Conservation (phyloP, 2,888 invertebrate species). For the Meteorus colon region DNA sequence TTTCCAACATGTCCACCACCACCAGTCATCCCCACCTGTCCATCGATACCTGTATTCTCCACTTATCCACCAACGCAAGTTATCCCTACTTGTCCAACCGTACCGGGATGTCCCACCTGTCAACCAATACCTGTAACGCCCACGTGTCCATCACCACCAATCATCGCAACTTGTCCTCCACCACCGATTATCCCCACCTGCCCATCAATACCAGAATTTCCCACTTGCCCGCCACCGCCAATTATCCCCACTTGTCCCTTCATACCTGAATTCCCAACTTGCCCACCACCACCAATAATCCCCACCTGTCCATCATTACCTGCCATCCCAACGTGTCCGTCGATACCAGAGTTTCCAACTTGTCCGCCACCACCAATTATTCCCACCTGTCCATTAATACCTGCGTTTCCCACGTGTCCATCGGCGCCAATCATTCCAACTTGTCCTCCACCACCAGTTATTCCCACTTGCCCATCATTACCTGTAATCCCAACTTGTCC, state of each 20-base stretch:
- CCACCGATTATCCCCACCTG: background rate
- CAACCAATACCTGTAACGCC: background rate
- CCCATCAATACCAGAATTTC: background rate
- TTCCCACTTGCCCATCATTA: background rate
- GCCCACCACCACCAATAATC: background rate
- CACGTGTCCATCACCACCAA: background rate
- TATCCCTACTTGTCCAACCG: background rate
- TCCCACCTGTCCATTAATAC: background rate
- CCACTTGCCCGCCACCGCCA: background rate
- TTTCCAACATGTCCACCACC: background rate
- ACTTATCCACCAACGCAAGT: background rate
- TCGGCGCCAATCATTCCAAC: background rate
- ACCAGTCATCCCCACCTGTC: background rate
- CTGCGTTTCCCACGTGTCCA: background rate
- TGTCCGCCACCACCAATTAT: background rate
- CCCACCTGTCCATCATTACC: background rate
- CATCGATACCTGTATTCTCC: background rate
- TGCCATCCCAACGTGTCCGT: no score
- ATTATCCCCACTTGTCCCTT: background rate
- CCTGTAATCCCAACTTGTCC: no score
- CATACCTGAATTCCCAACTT: background rate
- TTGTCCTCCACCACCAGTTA: background rate
- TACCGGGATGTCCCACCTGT: background rate
- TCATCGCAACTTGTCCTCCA: background rate
- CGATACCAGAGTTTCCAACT: background rate